Base-by-base conservation (phyloP, 2,797 vertebrate species). In the Garrulus glandarius region DNA sequence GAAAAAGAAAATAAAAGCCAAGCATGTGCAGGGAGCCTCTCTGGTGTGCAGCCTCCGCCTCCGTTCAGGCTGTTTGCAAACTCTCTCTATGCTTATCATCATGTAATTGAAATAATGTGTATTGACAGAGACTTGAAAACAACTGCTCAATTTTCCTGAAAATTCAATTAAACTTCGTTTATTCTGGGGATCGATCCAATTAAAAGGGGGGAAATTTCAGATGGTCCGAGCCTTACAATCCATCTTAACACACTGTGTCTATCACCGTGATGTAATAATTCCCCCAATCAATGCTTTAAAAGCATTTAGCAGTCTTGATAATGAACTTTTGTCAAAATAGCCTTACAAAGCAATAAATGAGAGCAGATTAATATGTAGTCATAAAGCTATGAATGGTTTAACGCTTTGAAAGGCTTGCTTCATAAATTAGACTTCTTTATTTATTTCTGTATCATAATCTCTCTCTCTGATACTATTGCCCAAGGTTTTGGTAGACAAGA, bases 151-250 rank as follows among this genome's bases (percentile, higher is more conserved):
- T 99, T 99, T 99, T 98, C 98, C 98, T 98, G 98, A 97, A 99
- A 99, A 99, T 99, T 99, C 98, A 99, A 99, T 99, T 99, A 99
- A 99, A 99, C 99, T 99, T 99, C 98, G 98, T 99, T 99, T 99
- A 99, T 99, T 98, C 98, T 98, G 96, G 97, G 97, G 98, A 99
- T 99, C 98, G 98, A 99, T 99, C 98, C 98, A 98, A 98, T 97
- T 97, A 98, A 98, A 98, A 99, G 97, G 97, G 97, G 97, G 97
- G 95, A 97, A 97, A 98, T 98, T 98, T 98, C 98, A 98, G 97
- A 98, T 96, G 96, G 97, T 82, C 97, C 84, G 30, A 97, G 98
- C 98, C 98, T 98, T 97, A 97, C 98, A 98, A 98, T 99, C 98
- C 98, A 98, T 98, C 98, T 98, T 98, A 98, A 97, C 98, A 98